These are phyloP conservation scores for Vollenhovia emeryi DNA, from an alignment of 1,140 invertebrate species.

Conservation along the genomic window DNA sequence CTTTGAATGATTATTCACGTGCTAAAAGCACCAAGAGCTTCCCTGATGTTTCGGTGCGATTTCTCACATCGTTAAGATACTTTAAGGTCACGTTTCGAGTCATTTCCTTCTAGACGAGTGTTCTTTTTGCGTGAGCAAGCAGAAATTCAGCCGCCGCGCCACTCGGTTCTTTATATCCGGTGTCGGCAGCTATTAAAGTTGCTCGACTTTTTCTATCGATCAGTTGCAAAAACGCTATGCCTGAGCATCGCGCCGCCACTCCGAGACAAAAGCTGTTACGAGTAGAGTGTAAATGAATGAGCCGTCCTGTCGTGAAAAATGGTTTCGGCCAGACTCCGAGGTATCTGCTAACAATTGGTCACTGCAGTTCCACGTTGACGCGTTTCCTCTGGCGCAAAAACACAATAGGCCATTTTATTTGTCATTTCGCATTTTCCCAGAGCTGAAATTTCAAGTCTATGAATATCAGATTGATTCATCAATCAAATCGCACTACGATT, in stretches of 20 bases:
- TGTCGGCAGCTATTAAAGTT: conserved; percentile 43
- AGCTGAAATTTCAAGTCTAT: conserved; percentile 1
- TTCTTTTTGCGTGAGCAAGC: conserved; percentile 42
- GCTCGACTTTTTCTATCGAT: conserved; percentile 52
- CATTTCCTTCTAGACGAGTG: neutral
- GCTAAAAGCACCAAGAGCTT: neutral
- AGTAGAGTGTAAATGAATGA: conserved; percentile 57
- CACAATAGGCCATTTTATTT: conserved; percentile 23
- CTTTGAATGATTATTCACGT: neutral
- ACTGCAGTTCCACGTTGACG: conserved; percentile 27
- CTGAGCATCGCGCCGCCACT: conserved; percentile 34
- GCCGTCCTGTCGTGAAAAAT: conserved; percentile 51
- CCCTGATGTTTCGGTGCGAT: neutral
- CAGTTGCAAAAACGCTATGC: conserved; percentile 38
- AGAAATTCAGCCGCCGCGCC: neutral
- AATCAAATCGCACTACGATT: conserved; percentile 6
- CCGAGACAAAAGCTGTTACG: conserved; percentile 55
- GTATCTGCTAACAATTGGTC: conserved; percentile 56
- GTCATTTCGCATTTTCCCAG: conserved; percentile 11
- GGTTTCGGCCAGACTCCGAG: conserved; percentile 24
- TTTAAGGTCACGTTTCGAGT: conserved; percentile 12
- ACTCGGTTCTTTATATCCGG: conserved; percentile 31
- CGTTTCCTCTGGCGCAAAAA: conserved; percentile 36
- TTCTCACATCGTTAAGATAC: neutral
- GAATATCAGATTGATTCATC: conserved; percentile 21